These are phyloP conservation scores for Meda fulgida DNA, from an alignment of 2,797 vertebrate genomes.

Conservation along the genomic window DNA sequence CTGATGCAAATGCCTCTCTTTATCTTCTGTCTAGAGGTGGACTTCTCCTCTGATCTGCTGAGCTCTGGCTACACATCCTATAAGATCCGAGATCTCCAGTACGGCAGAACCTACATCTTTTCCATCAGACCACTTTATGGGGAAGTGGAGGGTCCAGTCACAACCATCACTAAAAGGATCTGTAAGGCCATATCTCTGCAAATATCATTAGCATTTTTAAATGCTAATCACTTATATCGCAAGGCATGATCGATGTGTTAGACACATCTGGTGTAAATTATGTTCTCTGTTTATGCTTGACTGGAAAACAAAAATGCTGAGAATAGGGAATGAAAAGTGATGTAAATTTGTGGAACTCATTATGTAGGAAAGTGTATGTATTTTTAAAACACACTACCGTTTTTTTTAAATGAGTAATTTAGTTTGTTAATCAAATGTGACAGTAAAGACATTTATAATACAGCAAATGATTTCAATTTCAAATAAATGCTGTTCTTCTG, in stretches of 20 bases:
- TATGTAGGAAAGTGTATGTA: neutral
- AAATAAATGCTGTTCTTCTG: neutral
- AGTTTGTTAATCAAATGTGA: neutral
- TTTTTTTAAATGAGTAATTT: neutral
- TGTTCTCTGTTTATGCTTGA: neutral
- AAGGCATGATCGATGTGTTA: neutral
- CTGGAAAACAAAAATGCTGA: too few relatives aligned
- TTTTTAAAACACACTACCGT: slow-evolving; percentile 3
- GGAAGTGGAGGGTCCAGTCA: slow-evolving; percentile 79
- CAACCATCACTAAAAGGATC: slow-evolving; percentile 76
- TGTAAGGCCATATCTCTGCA: slow-evolving; percentile 67
- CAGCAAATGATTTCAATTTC: neutral
- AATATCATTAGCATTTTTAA: neutral
- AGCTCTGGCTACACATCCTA: slow-evolving; percentile 73
- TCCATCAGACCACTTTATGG: slow-evolving; percentile 84
- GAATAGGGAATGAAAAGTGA: too few relatives aligned
- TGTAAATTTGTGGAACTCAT: neutral
- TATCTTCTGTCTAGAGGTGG: slow-evolving; percentile 71
- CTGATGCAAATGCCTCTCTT: slow-evolving; percentile 31
- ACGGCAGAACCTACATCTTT: slow-evolving; percentile 82
- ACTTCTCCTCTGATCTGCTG: slow-evolving; percentile 75
- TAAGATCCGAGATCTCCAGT: slow-evolving; percentile 76
- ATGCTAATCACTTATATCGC: neutral
- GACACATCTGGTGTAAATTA: neutral
- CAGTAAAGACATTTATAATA: neutral